These are phyloP conservation scores for Maniola hyperantus DNA, from an alignment of 2,888 invertebrate genomes.

Conservation along the genomic window DNA sequence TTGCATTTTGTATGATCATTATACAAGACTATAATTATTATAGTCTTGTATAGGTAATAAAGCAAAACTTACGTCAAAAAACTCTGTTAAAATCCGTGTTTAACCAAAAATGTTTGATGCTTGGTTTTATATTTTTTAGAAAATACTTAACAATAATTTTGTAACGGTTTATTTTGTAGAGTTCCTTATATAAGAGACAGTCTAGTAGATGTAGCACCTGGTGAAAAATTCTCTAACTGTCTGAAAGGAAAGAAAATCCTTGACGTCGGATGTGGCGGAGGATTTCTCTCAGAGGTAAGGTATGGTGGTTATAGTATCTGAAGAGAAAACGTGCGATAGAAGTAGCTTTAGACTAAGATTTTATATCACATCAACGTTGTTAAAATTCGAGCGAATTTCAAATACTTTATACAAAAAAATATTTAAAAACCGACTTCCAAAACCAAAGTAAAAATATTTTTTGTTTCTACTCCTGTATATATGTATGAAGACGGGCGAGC, in stretches of 20 bases:
- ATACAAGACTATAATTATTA: no score
- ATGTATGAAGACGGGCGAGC: no score
- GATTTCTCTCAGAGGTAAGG: slow-evolving; percentile 86
- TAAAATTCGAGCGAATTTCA: no score
- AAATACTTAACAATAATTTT: background rate
- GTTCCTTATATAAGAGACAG: slow-evolving; percentile 90
- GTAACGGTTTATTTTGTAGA: slow-evolving; percentile 57
- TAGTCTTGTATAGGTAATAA: no score
- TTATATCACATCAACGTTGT: background rate
- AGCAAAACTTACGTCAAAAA: no score
- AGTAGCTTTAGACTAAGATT: background rate
- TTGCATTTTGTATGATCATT: no score
- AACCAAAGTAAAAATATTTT: no score
- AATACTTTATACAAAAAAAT: no score
- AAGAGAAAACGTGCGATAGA: background rate
- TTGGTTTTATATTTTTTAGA: background rate
- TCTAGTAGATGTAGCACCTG: slow-evolving; percentile 76
- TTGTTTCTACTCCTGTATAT: no score
- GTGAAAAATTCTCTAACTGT: slow-evolving; percentile 76
- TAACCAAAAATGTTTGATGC: background rate
- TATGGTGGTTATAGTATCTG: no score
- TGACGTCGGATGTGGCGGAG: slow-evolving; percentile 97
- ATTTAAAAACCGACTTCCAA: no score
- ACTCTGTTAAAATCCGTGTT: no score
- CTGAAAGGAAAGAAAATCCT: slow-evolving; percentile 86